A percentile compares a stretch with the other conserved stretches of the same genome.
These are phyloP conservation scores for Tipula unca DNA, from an alignment of 2,888 invertebrate genomes.

Conservation along the genomic window DNA sequence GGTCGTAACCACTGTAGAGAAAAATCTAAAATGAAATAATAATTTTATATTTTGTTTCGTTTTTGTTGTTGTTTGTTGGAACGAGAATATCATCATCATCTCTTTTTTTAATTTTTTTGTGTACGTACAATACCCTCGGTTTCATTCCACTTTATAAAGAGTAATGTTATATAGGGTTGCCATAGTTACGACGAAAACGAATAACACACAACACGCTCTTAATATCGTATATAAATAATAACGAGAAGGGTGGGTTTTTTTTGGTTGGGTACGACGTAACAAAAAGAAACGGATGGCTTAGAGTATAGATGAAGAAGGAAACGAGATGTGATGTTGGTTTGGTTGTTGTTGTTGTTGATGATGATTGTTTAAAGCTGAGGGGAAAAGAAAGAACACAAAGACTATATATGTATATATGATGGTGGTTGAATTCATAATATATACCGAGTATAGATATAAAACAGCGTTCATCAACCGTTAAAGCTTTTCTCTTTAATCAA, in stretches of 20 bases:
- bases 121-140: not conserved
- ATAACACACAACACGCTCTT: slow-evolving; percentile 2
- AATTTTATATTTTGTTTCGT: not conserved
- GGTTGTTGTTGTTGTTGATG: slow-evolving; percentile 9
- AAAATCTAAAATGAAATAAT: not conserved
- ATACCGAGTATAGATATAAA: not conserved
- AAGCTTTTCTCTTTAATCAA: not conserved
- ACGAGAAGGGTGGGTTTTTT: not conserved
- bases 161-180: not conserved
- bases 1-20: not conserved
- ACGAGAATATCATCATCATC: slow-evolving; percentile 14
- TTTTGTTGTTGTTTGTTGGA: not conserved
- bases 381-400: not conserved
- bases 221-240: not conserved
- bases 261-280: not conserved
- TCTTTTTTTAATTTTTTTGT: not conserved
- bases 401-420: not conserved
- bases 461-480: not conserved
- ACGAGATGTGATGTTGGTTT: slow-evolving; percentile 8
- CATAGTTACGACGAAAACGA: not conserved
- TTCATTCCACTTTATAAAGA: not conserved
- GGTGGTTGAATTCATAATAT: not conserved
- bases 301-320: not conserved
- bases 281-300: slow-evolving; percentile 14
- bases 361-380: slow-evolving; percentile 3